Evolutionary conservation across 2,113 vertebrate genomes (phyloP).

Genomic region (Alethe castanea): DNA sequence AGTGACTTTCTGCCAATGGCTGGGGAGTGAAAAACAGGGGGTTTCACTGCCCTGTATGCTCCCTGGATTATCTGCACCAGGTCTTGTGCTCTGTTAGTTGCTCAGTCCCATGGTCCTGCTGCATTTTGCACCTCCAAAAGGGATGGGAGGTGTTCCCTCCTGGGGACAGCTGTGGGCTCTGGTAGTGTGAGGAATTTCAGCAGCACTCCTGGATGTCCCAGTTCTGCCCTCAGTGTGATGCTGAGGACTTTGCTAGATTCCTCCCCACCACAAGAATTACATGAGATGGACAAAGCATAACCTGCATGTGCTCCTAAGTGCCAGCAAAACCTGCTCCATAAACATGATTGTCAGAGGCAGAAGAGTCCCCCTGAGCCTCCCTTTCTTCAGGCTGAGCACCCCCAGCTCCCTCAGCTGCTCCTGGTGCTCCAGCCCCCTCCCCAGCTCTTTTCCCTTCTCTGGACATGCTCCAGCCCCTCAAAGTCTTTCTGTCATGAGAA

Average conservation of each 20-base stretch:
- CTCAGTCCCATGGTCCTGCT: neutral
- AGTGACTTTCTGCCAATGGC: neutral
- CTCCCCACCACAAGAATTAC: neutral
- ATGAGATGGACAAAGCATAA: neutral
- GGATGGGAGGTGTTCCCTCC: neutral
- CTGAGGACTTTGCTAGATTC: neutral
- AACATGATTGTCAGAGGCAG: neutral
- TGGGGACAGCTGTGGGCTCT: neutral
- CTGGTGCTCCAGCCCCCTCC: neutral
- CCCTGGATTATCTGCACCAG: neutral
- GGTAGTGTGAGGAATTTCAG: rapidly evolving
- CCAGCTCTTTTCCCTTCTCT: neutral
- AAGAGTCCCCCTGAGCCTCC: neutral
- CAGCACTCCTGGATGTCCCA: neutral
- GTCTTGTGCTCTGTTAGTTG: rapidly evolving
- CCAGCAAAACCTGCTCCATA: neutral
- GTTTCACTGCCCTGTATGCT: neutral
- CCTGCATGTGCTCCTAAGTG: neutral
- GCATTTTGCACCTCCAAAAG: neutral
- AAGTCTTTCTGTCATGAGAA: neutral
- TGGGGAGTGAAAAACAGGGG: neutral
- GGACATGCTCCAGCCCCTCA: neutral
- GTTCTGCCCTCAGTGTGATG: neutral
- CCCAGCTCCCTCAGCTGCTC: neutral
- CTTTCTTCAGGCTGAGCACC: neutral